phyloP scores from a whole-genome alignment of 2,797 vertebrate genomes.

The Brachyalestes nurse region DNA sequence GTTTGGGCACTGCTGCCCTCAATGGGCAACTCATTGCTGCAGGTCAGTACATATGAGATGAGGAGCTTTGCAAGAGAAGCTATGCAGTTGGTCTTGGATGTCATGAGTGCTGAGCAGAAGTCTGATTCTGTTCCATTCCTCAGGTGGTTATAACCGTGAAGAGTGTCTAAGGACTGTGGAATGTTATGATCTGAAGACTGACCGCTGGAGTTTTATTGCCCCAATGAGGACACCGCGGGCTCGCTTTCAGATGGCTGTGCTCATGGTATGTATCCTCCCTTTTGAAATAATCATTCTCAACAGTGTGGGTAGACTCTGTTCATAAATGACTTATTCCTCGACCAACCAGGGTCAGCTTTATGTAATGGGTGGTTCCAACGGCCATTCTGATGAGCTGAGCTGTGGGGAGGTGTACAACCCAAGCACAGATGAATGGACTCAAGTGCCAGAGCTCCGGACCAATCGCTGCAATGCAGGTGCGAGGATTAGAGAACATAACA shows the following conservation, averaged over 20 bases:
- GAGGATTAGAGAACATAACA: not conserved
- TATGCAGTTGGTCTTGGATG: not conserved
- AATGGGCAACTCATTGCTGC: conserved; percentile 89
- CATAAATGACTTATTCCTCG: conserved; percentile 7
- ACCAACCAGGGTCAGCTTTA: conserved; percentile 88
- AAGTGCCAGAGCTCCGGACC: conserved; percentile 92
- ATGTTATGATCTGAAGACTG: conserved; percentile 89
- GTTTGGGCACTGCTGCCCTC: conserved; percentile 90
- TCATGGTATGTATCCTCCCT: conserved; percentile 83
- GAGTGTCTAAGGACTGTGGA: conserved; percentile 98
- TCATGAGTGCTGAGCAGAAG: not conserved
- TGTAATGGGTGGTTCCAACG: conserved; percentile 96
- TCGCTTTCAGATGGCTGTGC: conserved; percentile 97
- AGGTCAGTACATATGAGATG: conserved; percentile 73
- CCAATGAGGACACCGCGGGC: conserved; percentile 97
- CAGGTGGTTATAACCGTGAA: conserved; percentile 97
- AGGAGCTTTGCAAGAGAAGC: not conserved
- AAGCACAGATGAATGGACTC: conserved; percentile 88
- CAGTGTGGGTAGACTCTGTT: not conserved
- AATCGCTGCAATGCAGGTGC: conserved; percentile 98
- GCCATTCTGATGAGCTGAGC: conserved; percentile 96
- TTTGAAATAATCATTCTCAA: not conserved
- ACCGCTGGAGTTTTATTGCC: conserved; percentile 92
- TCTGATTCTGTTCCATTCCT: conserved; percentile 21
- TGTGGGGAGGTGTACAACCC: conserved; percentile 95